A percentile compares a stretch with the other conserved stretches of the same genome.
phyloP scores from a whole-genome alignment of 2,113 vertebrate genomes.

The Cathartes aura region DNA sequence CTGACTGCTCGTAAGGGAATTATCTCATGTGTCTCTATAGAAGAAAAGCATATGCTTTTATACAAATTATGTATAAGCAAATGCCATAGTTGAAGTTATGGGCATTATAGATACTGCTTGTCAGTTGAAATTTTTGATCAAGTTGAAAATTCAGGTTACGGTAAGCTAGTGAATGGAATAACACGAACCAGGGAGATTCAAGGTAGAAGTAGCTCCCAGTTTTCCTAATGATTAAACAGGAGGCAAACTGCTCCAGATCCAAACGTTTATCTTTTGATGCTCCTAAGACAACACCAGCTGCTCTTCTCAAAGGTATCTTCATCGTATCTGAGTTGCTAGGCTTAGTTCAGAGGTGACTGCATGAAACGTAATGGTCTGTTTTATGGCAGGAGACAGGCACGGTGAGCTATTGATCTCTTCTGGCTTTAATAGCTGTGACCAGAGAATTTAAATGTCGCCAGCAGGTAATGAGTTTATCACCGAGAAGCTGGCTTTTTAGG shows the following conservation, averaged over 20 bases:
- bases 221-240: not conserved
- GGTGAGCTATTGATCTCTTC: not conserved
- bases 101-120: not conserved
- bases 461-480: not conserved
- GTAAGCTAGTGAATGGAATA: not conserved
- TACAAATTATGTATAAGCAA: not conserved
- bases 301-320: not conserved
- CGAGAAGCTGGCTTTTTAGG: not conserved
- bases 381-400: not conserved
- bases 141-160: not conserved
- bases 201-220: not conserved
- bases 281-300: not conserved
- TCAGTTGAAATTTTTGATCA: not conserved
- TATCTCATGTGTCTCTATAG: not conserved
- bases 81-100: not conserved
- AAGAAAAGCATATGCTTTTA: not conserved
- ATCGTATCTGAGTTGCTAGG: fast-evolving
- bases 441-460: not conserved
- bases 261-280: not conserved
- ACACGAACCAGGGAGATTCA: not conserved
- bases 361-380: fast-evolving
- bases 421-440: not conserved
- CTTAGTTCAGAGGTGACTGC: not conserved
- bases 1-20: not conserved
- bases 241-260: not conserved